Conservation (phyloP, 1,140 invertebrate species). For the Brachionus koreanus region DNA sequence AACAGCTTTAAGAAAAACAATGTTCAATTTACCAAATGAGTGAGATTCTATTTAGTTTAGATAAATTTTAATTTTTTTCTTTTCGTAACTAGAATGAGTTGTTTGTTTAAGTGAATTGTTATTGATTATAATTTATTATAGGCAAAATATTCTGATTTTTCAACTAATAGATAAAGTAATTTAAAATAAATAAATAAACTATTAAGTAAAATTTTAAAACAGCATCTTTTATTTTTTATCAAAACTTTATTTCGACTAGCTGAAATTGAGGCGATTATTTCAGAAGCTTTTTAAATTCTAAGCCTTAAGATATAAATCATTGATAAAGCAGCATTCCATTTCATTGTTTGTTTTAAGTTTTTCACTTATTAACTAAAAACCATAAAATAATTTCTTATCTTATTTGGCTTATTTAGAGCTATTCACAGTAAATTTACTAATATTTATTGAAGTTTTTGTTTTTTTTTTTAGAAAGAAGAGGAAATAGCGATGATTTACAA, state of each 20-base stretch:
- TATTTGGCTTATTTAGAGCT: background rate
- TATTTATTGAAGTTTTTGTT: background rate
- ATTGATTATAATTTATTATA: background rate
- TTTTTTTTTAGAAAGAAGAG: background rate
- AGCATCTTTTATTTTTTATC: background rate
- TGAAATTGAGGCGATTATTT: slow-evolving; percentile 2
- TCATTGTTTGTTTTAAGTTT: slow-evolving; percentile 4
- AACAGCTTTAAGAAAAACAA: background rate
- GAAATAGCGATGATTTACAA: background rate
- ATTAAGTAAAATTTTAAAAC: background rate
- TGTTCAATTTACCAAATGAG: background rate
- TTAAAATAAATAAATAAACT: background rate
- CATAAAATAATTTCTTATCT: slow-evolving; percentile 30
- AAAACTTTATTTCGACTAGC: background rate
- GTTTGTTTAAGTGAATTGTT: background rate
- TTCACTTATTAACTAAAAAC: slow-evolving; percentile 29
- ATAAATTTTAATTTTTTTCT: background rate
- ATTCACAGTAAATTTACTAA: background rate
- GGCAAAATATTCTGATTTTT: background rate
- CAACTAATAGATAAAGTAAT: slow-evolving; percentile 4
- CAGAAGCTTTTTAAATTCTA: background rate
- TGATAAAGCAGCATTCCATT: slow-evolving; percentile 24
- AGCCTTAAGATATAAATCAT: slow-evolving; percentile 30
- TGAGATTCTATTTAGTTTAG: too few species aligned
- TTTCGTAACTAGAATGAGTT: background rate